Conservation (phyloP, 1,140 invertebrate genomes). For the Gonatopus flavifemur region DNA sequence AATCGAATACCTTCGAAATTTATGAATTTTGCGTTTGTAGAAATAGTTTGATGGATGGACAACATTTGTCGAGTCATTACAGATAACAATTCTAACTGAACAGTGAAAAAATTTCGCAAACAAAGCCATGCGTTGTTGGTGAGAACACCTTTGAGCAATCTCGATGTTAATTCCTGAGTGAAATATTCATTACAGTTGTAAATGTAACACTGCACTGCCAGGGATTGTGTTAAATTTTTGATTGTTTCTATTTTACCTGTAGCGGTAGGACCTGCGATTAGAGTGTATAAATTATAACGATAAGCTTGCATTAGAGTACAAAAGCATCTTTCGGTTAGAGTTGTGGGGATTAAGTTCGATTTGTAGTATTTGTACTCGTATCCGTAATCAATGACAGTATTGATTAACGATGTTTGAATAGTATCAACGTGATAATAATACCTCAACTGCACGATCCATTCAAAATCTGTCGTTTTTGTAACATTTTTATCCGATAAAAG, state of each 20-base stretch:
- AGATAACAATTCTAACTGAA: slow-evolving; percentile 62
- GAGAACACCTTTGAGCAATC: slow-evolving; percentile 66
- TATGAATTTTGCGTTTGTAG: slow-evolving; percentile 55
- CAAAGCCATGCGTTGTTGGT: slow-evolving; percentile 70
- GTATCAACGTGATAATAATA: slow-evolving; percentile 82
- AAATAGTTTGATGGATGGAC: slow-evolving; percentile 58
- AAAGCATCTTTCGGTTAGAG: slow-evolving; percentile 89
- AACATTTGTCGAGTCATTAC: slow-evolving; percentile 61
- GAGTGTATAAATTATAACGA: slow-evolving; percentile 65
- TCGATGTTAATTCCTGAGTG: slow-evolving; percentile 65
- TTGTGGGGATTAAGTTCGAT: slow-evolving; percentile 81
- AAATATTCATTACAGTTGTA: slow-evolving; percentile 69
- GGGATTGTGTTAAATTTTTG: slow-evolving; percentile 67
- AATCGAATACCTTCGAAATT: slow-evolving; percentile 66
- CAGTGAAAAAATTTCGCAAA: slow-evolving; percentile 71
- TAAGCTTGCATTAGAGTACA: slow-evolving; percentile 83
- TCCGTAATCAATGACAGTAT: slow-evolving; percentile 73
- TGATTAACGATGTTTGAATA: slow-evolving; percentile 73
- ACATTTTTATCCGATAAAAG: slow-evolving; percentile 59
- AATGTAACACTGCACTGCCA: slow-evolving; percentile 67
- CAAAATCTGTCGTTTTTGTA: slow-evolving; percentile 70
- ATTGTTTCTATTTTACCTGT: slow-evolving; percentile 75
- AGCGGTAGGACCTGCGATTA: slow-evolving; percentile 65
- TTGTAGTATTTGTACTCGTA: slow-evolving; percentile 88
- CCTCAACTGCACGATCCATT: slow-evolving; percentile 86